Percentiles rank a stretch among this genome's conserved stretches.
These are phyloP conservation scores for Drosophila albomicans DNA, from an alignment of 1,140 invertebrate genomes.

Conservation along the genomic window DNA sequence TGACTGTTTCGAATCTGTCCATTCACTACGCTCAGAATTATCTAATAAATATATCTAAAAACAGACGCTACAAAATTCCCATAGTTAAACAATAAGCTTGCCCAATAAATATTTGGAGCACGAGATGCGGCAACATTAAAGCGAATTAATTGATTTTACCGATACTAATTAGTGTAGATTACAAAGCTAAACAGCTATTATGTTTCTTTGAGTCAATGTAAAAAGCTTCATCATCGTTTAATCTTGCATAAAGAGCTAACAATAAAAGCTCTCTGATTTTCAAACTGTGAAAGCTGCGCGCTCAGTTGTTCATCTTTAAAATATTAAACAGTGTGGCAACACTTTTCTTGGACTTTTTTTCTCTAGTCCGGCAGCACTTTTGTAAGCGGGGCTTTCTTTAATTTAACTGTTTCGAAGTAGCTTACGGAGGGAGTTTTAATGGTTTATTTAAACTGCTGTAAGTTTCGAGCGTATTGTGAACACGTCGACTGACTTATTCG, in stretches of 20 bases:
- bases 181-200: constrained; percentile 22
- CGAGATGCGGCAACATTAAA: constrained; percentile 37
- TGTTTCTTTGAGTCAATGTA: background rate
- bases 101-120: constrained; percentile 30
- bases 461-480: too few species aligned
- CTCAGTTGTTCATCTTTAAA: background rate
- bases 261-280: constrained; percentile 13
- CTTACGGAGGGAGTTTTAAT: too few species aligned
- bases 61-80: background rate
- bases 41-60: constrained; percentile 21
- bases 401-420: too few species aligned
- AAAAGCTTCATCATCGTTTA: constrained; percentile 19
- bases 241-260: background rate
- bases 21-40: constrained; percentile 43
- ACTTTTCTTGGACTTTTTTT: background rate
- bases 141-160: constrained; percentile 32
- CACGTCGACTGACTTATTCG: too few species aligned
- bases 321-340: background rate
- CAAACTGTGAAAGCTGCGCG: constrained; percentile 23
- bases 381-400: too few species aligned
- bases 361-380: constrained; percentile 13
- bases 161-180: constrained; percentile 38
- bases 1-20: background rate
- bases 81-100: constrained; percentile 9
- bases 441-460: too few species aligned